A percentile compares a stretch with the other conserved stretches of the same genome.
Conservation (phyloP, 2,888 invertebrate species). For the Myathropa florea region DNA sequence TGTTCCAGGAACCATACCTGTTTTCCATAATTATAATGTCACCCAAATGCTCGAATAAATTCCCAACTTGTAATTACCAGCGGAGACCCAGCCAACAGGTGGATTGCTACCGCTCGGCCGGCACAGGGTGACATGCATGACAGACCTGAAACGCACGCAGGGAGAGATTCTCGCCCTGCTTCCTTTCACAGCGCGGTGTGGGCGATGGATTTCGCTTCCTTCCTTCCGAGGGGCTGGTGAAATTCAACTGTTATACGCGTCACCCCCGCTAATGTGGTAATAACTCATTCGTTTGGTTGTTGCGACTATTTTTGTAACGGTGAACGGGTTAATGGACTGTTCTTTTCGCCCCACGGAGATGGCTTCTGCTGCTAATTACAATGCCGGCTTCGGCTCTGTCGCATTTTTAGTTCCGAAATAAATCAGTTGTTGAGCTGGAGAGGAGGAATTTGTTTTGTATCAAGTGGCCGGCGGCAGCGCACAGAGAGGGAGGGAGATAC, state of each 20-base stretch:
- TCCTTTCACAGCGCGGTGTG: slow-evolving; percentile 10
- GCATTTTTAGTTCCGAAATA: slow-evolving; percentile 63
- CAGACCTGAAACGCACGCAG: not conserved
- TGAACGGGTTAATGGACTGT: slow-evolving; percentile 54
- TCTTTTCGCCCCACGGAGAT: not conserved
- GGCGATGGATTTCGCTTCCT: slow-evolving; percentile 35
- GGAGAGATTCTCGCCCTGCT: slow-evolving; percentile 3
- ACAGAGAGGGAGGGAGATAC: slow-evolving; percentile 4
- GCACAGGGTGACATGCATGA: slow-evolving; percentile 49
- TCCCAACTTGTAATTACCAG: slow-evolving; percentile 52
- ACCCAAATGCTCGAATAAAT: slow-evolving; percentile 68
- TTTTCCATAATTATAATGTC: slow-evolving; percentile 63
- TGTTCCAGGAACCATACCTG: slow-evolving; percentile 54
- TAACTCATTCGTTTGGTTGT: slow-evolving; percentile 52
- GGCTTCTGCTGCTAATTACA: slow-evolving; percentile 46
- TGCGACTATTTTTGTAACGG: slow-evolving; percentile 52
- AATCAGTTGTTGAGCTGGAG: slow-evolving; percentile 65
- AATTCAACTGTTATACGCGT: slow-evolving; percentile 32
- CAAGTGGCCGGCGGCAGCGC: slow-evolving; percentile 19
- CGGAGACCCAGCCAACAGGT: slow-evolving; percentile 54
- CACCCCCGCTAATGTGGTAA: slow-evolving; percentile 27
- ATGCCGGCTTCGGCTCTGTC: slow-evolving; percentile 28
- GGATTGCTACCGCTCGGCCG: slow-evolving; percentile 41
- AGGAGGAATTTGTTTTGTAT: slow-evolving; percentile 29
- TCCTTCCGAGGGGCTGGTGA: slow-evolving; percentile 41